Conservation (phyloP, 2,113 vertebrate species). For the human region DNA sequence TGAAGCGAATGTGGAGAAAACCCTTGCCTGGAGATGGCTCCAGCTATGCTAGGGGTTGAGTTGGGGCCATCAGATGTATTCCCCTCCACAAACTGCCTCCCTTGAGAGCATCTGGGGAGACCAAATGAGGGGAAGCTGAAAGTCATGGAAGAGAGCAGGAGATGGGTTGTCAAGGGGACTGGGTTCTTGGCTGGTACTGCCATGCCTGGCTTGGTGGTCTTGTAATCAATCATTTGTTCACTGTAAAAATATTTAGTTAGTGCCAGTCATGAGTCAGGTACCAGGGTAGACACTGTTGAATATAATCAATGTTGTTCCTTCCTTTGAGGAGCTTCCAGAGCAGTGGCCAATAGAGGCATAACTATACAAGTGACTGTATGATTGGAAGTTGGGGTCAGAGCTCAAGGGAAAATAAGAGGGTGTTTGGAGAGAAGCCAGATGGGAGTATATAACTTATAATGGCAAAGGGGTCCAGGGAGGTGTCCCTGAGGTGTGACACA, state of each 20-base stretch:
- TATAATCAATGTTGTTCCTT: neutral
- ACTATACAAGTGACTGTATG: neutral
- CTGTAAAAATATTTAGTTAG: neutral
- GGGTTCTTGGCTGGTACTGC: neutral
- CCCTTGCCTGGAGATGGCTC: neutral
- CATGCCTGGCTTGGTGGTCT: neutral
- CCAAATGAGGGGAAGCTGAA: neutral
- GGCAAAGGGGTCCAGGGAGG: neutral
- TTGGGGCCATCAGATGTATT: neutral
- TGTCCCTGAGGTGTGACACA: neutral
- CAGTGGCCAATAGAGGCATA: rapidly evolving
- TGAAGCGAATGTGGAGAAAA: neutral
- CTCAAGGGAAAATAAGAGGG: neutral
- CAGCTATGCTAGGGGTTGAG: neutral
- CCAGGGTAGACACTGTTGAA: neutral
- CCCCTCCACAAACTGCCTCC: neutral
- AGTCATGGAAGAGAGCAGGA: too few relatives aligned
- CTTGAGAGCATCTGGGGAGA: neutral
- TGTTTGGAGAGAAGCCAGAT: neutral
- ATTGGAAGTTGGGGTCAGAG: neutral
- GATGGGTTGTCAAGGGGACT: neutral
- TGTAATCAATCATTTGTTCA: neutral
- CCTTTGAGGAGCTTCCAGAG: neutral
- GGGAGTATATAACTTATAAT: neutral
- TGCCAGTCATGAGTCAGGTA: neutral